These are phyloP conservation scores for Rhyacophila evoluta DNA, from an alignment of 2,888 invertebrate genomes.

Conservation along the genomic window DNA sequence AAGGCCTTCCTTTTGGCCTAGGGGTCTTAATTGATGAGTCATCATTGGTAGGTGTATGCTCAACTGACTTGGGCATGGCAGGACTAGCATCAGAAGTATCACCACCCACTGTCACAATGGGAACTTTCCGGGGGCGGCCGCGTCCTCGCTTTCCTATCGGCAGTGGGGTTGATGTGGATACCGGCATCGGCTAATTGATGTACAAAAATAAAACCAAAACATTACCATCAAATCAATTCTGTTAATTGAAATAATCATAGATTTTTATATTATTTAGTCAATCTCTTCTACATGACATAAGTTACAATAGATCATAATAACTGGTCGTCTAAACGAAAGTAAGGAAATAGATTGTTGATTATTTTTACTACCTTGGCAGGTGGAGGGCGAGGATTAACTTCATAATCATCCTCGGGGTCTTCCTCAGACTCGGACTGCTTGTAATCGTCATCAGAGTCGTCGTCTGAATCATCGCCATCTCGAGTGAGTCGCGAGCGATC, in stretches of 20 bases:
- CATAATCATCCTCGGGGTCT: constrained; percentile 33
- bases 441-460: constrained; percentile 51
- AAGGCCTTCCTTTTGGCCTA: neutral
- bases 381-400: constrained; percentile 13
- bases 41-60: neutral
- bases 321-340: no score
- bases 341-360: no score
- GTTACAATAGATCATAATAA: no score
- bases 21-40: neutral
- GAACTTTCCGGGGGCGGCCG: constrained; percentile 51
- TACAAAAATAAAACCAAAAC: neutral
- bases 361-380: neutral
- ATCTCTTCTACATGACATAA: no score
- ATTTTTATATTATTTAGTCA: no score
- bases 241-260: no score
- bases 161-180: neutral
- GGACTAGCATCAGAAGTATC: neutral
- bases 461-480: constrained; percentile 55
- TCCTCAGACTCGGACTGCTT: constrained; percentile 30
- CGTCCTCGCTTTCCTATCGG: constrained; percentile 42
- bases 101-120: neutral
- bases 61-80: neutral
- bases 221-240: no score
- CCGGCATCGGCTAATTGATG: neutral
- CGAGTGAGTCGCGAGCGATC: constrained; percentile 56